Conservation (phyloP, 1,140 invertebrate genomes). For the Drosophila funebris region DNA sequence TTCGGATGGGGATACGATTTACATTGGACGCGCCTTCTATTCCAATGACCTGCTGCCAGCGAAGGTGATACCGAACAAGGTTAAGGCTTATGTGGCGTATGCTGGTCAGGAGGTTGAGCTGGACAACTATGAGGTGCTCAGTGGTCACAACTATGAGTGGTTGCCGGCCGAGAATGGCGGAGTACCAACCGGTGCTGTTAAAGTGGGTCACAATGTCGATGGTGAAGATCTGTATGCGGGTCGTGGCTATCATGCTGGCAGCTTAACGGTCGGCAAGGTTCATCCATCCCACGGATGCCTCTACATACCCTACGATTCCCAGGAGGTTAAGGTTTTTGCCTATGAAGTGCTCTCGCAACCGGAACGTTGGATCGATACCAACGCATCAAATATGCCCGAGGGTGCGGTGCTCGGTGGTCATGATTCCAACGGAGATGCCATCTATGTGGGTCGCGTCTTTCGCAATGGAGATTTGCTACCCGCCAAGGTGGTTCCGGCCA, state of each 20-base stretch:
- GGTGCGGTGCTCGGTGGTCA: constrained; percentile 84
- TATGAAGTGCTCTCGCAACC: constrained; percentile 71
- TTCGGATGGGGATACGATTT: constrained; percentile 88
- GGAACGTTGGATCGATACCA: constrained; percentile 59
- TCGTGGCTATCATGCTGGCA: constrained; percentile 86
- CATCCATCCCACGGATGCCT: constrained; percentile 88
- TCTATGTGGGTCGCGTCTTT: constrained; percentile 84
- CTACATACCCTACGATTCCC: constrained; percentile 89
- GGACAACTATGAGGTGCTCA: constrained; percentile 83
- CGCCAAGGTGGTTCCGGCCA: constrained; percentile 82
- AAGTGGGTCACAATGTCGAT: constrained; percentile 85
- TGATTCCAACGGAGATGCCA: constrained; percentile 83
- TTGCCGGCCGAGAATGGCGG: constrained; percentile 83
- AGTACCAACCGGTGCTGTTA: constrained; percentile 85
- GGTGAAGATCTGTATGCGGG: constrained; percentile 88
- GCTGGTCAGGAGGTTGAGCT: constrained; percentile 62
- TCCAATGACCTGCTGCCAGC: constrained; percentile 90
- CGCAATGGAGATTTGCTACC: constrained; percentile 83
- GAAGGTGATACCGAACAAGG: constrained; percentile 88
- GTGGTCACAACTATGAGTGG: constrained; percentile 84
- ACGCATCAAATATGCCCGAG: constrained; percentile 55
- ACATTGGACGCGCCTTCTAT: constrained; percentile 89
- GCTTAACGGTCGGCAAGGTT: constrained; percentile 89
- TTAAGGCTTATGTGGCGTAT: constrained; percentile 72
- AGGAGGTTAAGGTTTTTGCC: constrained; percentile 84